phyloP scores from a whole-genome alignment of 2,113 vertebrate genomes.

The Todiramphus chloris region DNA sequence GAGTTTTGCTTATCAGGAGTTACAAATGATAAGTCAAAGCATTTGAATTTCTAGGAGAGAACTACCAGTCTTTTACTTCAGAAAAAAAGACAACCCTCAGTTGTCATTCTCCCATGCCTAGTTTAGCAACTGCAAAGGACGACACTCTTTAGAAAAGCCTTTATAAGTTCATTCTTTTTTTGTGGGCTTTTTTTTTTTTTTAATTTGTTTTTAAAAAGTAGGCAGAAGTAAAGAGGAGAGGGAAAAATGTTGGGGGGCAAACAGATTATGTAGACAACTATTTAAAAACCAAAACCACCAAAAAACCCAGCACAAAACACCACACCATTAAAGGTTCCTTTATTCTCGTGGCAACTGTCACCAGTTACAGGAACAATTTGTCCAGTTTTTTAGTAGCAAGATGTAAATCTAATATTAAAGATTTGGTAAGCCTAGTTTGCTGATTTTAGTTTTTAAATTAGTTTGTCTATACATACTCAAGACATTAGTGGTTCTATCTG shows the following conservation, averaged over 20 bases:
- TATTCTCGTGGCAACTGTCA: background rate
- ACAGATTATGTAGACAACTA: background rate
- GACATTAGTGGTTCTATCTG: background rate
- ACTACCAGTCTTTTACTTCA: background rate
- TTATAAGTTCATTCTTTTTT: background rate
- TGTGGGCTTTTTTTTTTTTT: background rate
- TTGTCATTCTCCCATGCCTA: background rate
- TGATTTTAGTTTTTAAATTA: background rate
- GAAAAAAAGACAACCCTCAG: background rate
- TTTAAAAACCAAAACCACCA: background rate
- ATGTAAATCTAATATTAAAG: background rate
- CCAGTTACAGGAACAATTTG: background rate
- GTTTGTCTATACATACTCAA: background rate
- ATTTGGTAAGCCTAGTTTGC: background rate
- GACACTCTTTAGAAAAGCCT: background rate
- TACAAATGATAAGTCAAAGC: background rate
- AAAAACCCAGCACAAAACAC: background rate
- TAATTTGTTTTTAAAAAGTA: background rate
- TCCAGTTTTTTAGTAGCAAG: background rate
- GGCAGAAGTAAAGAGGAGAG: background rate
- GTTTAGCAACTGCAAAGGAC: background rate
- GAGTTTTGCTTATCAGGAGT: background rate
- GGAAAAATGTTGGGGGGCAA: background rate
- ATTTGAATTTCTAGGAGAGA: background rate
- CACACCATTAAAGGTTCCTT: background rate